Percentiles rank a stretch among this genome's conserved stretches.
These are phyloP conservation scores for Furcula furcula DNA, from an alignment of 2,888 invertebrate genomes.

Conservation along the genomic window DNA sequence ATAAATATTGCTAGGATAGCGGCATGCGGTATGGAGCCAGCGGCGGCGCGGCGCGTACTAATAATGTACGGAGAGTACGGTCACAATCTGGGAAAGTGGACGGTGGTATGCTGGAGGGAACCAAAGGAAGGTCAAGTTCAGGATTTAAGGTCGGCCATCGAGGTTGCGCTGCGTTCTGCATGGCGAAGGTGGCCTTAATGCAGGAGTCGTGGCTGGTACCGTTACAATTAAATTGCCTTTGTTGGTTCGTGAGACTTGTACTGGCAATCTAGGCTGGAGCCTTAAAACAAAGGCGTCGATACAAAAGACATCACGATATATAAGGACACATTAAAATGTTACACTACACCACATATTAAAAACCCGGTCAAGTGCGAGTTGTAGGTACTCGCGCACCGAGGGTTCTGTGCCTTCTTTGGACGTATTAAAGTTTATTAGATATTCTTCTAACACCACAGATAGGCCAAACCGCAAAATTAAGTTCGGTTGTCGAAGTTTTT, in stretches of 20 bases:
- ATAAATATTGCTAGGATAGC: conserved; percentile 13
- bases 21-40: conserved; percentile 20
- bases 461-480: no score
- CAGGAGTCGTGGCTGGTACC: background rate
- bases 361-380: no score
- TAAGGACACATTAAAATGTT: no score
- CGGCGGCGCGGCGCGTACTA: conserved; percentile 26
- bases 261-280: background rate
- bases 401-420: no score
- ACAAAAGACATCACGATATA: no score
- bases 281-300: background rate
- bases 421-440: no score
- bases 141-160: conserved; percentile 36
- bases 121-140: conserved; percentile 72
- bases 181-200: conserved; percentile 16
- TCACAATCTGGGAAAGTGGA: conserved; percentile 50
- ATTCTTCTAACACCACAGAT: no score
- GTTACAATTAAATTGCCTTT: conserved; percentile 19
- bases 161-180: conserved; percentile 24
- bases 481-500: no score
- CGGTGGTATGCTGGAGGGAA: conserved; percentile 40
- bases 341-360: no score
- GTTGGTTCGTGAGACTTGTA: conserved; percentile 3
- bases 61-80: conserved; percentile 23
- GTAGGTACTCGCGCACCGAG: no score